Evolutionary conservation across 2,113 vertebrate genomes (phyloP).

Genomic region (Lanius collurio): DNA sequence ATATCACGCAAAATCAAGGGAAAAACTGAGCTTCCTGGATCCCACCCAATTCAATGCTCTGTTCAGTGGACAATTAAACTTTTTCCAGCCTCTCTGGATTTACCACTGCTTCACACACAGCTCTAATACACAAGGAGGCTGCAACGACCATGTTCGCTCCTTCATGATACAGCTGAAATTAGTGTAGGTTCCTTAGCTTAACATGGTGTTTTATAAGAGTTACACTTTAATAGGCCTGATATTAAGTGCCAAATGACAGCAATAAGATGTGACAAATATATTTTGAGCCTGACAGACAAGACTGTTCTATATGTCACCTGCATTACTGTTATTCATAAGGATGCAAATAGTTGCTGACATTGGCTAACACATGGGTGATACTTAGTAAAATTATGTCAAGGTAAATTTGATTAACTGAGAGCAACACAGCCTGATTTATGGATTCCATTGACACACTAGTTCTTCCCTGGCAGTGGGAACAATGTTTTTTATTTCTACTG

Average conservation of each 20-base stretch:
- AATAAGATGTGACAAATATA: conserved; percentile 46
- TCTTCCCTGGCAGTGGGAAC: background rate
- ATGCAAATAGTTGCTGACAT: conserved; percentile 25
- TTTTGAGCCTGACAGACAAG: background rate
- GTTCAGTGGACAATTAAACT: background rate
- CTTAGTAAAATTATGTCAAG: conserved; percentile 39
- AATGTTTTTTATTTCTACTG: conserved; percentile 12
- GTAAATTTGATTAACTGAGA: conserved; percentile 42
- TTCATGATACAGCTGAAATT: background rate
- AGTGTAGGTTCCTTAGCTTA: background rate
- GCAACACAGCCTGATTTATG: conserved; percentile 24
- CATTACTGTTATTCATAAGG: conserved; percentile 6
- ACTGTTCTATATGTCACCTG: background rate
- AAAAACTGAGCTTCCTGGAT: background rate
- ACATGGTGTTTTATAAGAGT: background rate
- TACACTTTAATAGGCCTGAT: background rate
- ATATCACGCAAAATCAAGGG: background rate
- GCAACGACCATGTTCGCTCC: background rate
- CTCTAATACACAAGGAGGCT: background rate
- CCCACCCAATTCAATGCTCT: background rate
- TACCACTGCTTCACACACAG: background rate
- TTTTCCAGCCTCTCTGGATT: background rate
- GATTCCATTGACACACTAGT: background rate
- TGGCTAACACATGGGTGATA: background rate
- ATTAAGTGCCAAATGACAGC: conserved; percentile 1